Evolutionary conservation across 2,888 invertebrate genomes (phyloP).

Genomic region (Phymatocera aterrima): DNA sequence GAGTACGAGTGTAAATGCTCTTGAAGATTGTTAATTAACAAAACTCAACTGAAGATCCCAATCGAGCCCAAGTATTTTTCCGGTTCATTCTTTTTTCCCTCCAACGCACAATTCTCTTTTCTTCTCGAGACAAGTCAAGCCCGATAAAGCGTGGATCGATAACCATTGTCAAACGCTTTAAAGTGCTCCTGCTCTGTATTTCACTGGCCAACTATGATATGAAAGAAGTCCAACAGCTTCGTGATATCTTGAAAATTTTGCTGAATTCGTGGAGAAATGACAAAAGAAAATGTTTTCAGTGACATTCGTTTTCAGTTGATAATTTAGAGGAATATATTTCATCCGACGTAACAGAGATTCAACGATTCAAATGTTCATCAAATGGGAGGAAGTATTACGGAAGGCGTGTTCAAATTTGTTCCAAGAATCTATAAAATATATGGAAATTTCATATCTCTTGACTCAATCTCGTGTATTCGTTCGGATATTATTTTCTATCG

Average conservation of each 20-base stretch:
- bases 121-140: slow-evolving; percentile 13
- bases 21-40: slow-evolving; percentile 32
- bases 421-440: too few species aligned
- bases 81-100: slow-evolving; percentile 19
- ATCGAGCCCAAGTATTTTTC: slow-evolving; percentile 18
- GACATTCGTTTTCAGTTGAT: background rate
- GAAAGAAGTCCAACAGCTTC: slow-evolving; percentile 8
- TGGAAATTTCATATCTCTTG: background rate
- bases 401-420: background rate
- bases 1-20: slow-evolving; percentile 18
- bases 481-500: background rate
- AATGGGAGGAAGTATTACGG: background rate
- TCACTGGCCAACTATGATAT: slow-evolving; percentile 22
- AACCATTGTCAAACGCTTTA: slow-evolving; percentile 38
- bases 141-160: slow-evolving; percentile 24
- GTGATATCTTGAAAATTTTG: background rate
- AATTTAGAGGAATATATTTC: background rate
- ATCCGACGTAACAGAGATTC: background rate
- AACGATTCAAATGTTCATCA: background rate
- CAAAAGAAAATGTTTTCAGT: background rate
- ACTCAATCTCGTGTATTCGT: too few species aligned
- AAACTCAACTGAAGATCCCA: slow-evolving; percentile 17
- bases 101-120: background rate
- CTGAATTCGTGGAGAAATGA: background rate
- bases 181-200: slow-evolving; percentile 1